Conservation (phyloP, 2,113 vertebrate species). For the Sinosuthora webbiana region DNA sequence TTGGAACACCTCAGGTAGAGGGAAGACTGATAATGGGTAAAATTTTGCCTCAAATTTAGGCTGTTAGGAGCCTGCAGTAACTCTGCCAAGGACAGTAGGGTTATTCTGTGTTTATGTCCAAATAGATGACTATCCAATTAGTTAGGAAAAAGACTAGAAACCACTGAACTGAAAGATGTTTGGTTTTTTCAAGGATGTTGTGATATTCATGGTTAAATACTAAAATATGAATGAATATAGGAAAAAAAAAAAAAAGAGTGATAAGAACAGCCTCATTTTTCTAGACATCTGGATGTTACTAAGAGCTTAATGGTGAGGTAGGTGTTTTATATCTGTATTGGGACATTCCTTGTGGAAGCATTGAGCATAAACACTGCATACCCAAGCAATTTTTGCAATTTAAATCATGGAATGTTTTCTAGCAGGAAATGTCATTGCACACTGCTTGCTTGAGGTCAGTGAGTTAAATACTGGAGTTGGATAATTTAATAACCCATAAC, state of each 20-base stretch:
- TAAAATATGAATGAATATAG: neutral
- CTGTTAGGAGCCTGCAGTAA: neutral
- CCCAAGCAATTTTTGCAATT: neutral
- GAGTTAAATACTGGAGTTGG: neutral
- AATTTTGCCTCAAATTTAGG: neutral
- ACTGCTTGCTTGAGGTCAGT: neutral
- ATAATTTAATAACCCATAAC: constrained; percentile 30
- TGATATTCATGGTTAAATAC: neutral
- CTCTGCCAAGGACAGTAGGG: neutral
- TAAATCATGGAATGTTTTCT: neutral
- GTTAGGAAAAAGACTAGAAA: neutral
- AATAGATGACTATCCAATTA: neutral
- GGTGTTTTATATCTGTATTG: neutral
- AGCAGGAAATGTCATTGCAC: neutral
- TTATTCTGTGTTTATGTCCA: neutral
- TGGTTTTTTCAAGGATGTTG: neutral
- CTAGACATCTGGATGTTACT: neutral
- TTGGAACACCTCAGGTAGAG: neutral
- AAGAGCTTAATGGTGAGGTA: neutral
- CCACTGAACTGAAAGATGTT: neutral
- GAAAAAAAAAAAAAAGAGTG: neutral
- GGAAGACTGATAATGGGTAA: neutral
- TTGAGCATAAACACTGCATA: neutral
- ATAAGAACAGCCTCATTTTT: neutral
- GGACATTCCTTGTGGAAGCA: neutral